Conservation (phyloP, 2,797 vertebrate genomes). For the Coluber constrictor region DNA sequence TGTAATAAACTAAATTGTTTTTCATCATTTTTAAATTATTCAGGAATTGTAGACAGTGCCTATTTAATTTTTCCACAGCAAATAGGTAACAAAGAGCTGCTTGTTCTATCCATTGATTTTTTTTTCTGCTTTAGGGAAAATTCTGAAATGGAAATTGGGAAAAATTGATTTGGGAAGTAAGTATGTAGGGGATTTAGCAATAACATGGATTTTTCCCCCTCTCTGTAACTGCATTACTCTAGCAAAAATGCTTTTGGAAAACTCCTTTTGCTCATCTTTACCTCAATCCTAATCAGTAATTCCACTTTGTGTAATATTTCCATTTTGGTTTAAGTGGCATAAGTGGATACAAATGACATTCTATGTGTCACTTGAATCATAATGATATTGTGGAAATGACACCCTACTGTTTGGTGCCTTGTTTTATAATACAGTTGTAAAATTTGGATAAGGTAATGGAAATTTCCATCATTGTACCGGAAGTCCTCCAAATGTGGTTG, state of each 20-base stretch:
- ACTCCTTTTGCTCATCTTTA: neutral
- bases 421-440: neutral
- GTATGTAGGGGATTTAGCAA: neutral
- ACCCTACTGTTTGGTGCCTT: neutral
- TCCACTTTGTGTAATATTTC: neutral
- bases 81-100: neutral
- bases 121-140: neutral
- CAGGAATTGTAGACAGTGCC: neutral
- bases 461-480: neutral
- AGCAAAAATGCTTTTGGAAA: neutral
- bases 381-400: neutral
- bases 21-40: neutral
- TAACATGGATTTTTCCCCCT: too few relatives aligned
- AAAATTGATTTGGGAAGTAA: neutral
- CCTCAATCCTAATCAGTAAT: neutral
- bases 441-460: neutral
- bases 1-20: neutral
- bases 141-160: neutral
- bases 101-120: neutral
- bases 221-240: neutral
- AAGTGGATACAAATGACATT: neutral
- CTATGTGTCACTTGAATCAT: neutral
- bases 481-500: neutral
- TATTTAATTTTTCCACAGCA: neutral
- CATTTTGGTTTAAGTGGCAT: neutral